phyloP scores from a whole-genome alignment of 2,113 vertebrate genomes.

The Proteles cristata region DNA sequence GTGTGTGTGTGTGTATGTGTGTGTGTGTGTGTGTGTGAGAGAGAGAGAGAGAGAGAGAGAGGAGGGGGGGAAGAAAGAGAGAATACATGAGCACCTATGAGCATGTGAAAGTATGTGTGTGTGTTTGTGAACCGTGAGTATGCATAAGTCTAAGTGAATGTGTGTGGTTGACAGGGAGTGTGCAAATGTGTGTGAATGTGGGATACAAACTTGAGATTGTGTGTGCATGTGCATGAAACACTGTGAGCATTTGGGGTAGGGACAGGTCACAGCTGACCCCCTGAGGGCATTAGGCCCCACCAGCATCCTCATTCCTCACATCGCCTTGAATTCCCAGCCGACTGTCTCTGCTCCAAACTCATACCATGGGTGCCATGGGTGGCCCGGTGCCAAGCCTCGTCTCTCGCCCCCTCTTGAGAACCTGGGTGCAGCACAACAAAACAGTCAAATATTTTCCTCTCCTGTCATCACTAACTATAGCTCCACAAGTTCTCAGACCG shows the following conservation, averaged over 20 bases:
- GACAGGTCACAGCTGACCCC: background rate
- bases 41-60: background rate
- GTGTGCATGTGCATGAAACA: background rate
- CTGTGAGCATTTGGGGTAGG: background rate
- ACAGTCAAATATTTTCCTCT: slow-evolving; percentile 29
- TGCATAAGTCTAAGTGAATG: background rate
- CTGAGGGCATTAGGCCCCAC: fast-evolving
- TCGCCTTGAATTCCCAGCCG: background rate
- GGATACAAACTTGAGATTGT: background rate
- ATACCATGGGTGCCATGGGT: too few relatives aligned
- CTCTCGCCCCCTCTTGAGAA: background rate
- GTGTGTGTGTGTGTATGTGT: background rate
- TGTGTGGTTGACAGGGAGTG: background rate
- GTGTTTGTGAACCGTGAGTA: background rate
- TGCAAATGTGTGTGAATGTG: background rate
- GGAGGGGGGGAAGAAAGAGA: too few relatives aligned
- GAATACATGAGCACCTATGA: background rate
- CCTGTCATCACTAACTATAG: slow-evolving; percentile 54
- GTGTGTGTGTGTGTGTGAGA: background rate
- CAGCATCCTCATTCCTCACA: background rate
- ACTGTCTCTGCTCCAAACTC: background rate
- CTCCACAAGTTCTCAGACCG: background rate
- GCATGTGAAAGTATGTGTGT: too few relatives aligned
- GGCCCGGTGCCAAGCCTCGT: fast-evolving
- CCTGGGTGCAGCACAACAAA: background rate